Conservation (phyloP, 2,113 vertebrate species). For the Pongo abelii region DNA sequence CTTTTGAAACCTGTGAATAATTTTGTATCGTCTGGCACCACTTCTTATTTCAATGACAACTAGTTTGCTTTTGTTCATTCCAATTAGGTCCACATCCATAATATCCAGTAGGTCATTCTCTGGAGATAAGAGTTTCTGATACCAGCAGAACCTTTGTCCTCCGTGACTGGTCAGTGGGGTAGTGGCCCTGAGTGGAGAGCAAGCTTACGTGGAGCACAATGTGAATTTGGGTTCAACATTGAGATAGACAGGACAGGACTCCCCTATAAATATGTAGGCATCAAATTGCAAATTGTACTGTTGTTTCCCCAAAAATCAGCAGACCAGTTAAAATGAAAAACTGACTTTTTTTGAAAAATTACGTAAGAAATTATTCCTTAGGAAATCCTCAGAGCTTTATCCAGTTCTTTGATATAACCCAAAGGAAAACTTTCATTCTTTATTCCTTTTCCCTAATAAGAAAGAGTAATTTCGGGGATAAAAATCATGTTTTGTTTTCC, state of each 20-base stretch:
- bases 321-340: neutral
- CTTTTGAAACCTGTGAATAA: neutral
- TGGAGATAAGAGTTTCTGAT: neutral
- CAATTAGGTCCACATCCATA: neutral
- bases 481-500: neutral
- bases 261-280: neutral
- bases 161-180: neutral
- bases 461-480: neutral
- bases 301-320: neutral
- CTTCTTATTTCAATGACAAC: neutral
- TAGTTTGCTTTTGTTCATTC: neutral
- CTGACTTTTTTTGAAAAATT: neutral
- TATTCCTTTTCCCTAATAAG: neutral
- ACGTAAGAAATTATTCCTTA: neutral
- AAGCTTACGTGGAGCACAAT: neutral
- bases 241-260: neutral
- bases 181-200: too few species aligned
- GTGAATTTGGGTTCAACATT: neutral
- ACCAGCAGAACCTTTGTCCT: neutral
- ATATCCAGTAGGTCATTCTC: neutral
- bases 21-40: neutral
- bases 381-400: neutral
- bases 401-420: neutral
- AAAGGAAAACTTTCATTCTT: neutral
- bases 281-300: neutral